Percentiles rank a stretch among this genome's conserved stretches.
Evolutionary conservation across 2,888 invertebrate species (phyloP).

Genomic region (Cenopis cana): DNA sequence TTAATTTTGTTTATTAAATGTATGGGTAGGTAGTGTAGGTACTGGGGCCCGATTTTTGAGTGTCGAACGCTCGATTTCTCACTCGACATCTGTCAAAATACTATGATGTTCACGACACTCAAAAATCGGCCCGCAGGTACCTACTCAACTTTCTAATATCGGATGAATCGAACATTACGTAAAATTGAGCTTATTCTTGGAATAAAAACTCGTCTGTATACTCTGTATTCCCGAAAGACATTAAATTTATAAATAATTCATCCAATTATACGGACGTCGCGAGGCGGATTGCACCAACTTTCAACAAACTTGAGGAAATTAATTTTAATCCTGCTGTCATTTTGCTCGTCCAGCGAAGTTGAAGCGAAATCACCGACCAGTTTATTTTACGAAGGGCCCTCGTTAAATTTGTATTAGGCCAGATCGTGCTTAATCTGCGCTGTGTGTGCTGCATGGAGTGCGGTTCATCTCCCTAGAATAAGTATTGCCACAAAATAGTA

Average conservation of each 20-base stretch:
- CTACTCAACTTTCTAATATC: conserved; percentile 21
- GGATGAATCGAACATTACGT: conserved; percentile 27
- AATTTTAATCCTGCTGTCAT: conserved; percentile 48
- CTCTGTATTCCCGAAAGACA: conserved; percentile 40
- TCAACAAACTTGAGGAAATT: conserved; percentile 47
- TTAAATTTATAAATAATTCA: conserved; percentile 45
- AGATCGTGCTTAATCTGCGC: conserved; percentile 47
- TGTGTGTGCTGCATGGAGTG: conserved; percentile 26
- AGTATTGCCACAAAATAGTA: no score
- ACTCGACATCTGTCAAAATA: no score
- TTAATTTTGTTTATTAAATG: no score
- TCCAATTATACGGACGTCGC: conserved; percentile 44
- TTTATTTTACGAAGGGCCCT: conserved; percentile 45
- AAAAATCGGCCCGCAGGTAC: no score
- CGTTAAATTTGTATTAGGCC: conserved; percentile 46
- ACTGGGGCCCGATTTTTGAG: no score
- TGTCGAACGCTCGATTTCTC: no score
- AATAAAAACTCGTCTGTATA: conserved; percentile 41
- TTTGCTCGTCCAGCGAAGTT: conserved; percentile 42
- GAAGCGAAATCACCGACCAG: conserved; percentile 23
- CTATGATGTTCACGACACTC: no score
- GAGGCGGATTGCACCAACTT: conserved; percentile 46
- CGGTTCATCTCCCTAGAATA: conserved; percentile 18
- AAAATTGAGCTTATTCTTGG: conserved; percentile 27
- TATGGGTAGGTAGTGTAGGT: no score